Percentiles rank a stretch among this genome's conserved stretches.
These are phyloP conservation scores for Drosophila pegasa DNA, from an alignment of 2,888 invertebrate genomes.

Conservation along the genomic window DNA sequence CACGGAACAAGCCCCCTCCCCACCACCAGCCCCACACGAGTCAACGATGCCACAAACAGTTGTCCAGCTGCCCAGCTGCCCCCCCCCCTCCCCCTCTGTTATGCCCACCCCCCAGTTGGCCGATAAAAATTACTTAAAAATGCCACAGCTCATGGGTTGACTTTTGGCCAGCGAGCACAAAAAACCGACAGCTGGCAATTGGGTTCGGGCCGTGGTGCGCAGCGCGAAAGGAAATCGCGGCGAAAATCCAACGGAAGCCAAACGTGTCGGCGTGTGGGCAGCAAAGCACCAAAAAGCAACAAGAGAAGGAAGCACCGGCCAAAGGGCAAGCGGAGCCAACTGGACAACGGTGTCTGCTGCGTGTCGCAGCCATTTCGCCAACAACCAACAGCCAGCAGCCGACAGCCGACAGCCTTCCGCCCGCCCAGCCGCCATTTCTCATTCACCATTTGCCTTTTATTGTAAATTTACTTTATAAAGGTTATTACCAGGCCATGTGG, in stretches of 20 bases:
- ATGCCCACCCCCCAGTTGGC: no score
- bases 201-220: conserved; percentile 18
- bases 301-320: conserved; percentile 35
- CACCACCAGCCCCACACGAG: no score
- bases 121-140: conserved; percentile 83
- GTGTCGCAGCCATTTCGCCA: conserved; percentile 40
- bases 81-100: no score
- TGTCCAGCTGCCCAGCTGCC: conserved; percentile 23
- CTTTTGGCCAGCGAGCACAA: conserved; percentile 81
- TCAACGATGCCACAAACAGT: conserved; percentile 31
- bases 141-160: conserved; percentile 84
- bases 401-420: conserved; percentile 7
- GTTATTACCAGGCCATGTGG: conserved; percentile 64
- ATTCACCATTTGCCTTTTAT: conserved; percentile 64
- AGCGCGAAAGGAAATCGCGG: conserved; percentile 76
- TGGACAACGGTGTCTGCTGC: conserved; percentile 28
- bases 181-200: conserved; percentile 36
- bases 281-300: conserved; percentile 49
- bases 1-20: conserved; percentile 5
- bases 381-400: conserved; percentile 30
- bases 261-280: conserved; percentile 65
- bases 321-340: conserved; percentile 18
- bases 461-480: conserved; percentile 79
- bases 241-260: conserved; percentile 75
- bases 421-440: conserved; percentile 45